Conservation (phyloP, 2,797 vertebrate species). For the Periophthalmus magnuspinnatus region DNA sequence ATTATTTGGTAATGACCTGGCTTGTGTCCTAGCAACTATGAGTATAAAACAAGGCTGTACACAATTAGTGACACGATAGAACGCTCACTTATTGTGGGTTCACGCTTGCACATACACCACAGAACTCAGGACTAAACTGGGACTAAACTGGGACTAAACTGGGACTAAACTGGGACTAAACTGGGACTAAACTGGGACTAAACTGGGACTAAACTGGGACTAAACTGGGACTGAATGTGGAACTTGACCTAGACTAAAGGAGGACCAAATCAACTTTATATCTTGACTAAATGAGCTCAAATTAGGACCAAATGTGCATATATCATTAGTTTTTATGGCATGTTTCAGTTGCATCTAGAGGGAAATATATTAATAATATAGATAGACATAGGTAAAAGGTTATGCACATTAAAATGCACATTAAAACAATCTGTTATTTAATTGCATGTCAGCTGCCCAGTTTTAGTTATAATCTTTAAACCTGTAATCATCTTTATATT, state of each 20-base stretch:
- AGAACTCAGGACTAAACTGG: too few relatives aligned
- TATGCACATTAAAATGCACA: not conserved
- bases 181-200: too few relatives aligned
- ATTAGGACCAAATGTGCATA: not conserved
- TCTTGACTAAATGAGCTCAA: too few relatives aligned
- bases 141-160: too few relatives aligned
- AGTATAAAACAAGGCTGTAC: not conserved
- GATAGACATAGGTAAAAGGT: not conserved
- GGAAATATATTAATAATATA: not conserved
- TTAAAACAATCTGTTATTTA: not conserved
- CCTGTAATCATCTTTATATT: not conserved
- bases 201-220: too few relatives aligned
- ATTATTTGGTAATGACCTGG: not conserved
- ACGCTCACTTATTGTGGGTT: not conserved
- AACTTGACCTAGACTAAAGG: too few relatives aligned
- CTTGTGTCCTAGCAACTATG: not conserved
- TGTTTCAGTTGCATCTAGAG: not conserved
- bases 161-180: too few relatives aligned
- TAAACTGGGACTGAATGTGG: too few relatives aligned
- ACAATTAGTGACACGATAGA: not conserved
- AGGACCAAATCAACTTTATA: too few relatives aligned
- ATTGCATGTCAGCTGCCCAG: not conserved
- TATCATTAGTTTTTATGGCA: not conserved
- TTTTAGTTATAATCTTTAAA: not conserved
- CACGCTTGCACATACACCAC: not conserved